These are phyloP conservation scores for Scaptodrosophila lebanonensis DNA, from an alignment of 1,140 invertebrate genomes.

Conservation along the genomic window DNA sequence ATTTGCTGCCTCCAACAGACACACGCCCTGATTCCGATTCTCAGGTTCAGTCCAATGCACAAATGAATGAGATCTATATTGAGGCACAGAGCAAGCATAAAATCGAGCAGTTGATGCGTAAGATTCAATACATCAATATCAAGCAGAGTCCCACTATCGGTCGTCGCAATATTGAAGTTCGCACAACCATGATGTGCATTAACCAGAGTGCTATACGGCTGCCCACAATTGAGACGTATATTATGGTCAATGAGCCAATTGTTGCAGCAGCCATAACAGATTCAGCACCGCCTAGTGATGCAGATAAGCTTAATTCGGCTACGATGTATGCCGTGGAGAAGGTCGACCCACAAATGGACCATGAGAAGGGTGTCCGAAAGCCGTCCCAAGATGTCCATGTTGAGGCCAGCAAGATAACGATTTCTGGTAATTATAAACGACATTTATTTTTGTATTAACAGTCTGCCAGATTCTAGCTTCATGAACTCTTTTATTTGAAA, in stretches of 20 bases:
- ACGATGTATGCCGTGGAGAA: constrained; percentile 14
- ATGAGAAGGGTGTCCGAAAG: constrained; percentile 12
- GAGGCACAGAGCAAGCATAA: constrained; percentile 93
- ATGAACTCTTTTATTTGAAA: too few relatives aligned
- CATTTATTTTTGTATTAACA: too few relatives aligned
- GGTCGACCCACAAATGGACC: not conserved
- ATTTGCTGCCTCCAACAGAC: constrained; percentile 51
- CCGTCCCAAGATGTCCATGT: constrained; percentile 19
- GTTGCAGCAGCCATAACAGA: constrained; percentile 7
- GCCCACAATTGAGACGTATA: constrained; percentile 72
- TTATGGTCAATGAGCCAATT: constrained; percentile 68
- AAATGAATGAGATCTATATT: constrained; percentile 93
- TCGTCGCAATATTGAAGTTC: constrained; percentile 89
- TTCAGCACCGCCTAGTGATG: constrained; percentile 10
- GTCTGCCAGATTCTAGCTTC: too few relatives aligned
- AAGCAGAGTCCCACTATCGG: constrained; percentile 95
- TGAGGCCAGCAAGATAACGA: constrained; percentile 17
- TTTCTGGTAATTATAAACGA: constrained; percentile 35
- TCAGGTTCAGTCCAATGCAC: constrained; percentile 76
- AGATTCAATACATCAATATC: constrained; percentile 93
- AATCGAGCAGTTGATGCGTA: constrained; percentile 90
- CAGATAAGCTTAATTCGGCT: not conserved
- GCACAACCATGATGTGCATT: constrained; percentile 84
- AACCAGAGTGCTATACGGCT: constrained; percentile 62
- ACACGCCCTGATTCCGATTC: constrained; percentile 12